These are phyloP conservation scores for Phalanger gymnotis DNA, from an alignment of 2,797 vertebrate species.

Conservation along the genomic window DNA sequence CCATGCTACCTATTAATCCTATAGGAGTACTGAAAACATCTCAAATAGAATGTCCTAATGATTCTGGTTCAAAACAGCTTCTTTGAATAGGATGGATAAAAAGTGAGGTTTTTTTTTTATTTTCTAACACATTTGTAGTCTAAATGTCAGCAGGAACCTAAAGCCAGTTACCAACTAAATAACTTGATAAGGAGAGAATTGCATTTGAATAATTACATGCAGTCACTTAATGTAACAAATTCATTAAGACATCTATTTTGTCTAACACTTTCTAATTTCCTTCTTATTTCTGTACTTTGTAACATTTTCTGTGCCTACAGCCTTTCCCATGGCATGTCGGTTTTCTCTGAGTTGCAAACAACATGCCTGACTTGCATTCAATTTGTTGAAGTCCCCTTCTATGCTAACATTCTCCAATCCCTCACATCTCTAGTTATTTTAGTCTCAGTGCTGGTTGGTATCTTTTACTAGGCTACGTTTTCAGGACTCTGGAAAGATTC, in stretches of 20 bases:
- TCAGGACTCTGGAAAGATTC: background rate
- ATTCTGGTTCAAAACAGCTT: background rate
- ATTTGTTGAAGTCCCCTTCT: background rate
- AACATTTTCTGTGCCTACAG: background rate
- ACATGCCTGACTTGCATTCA: background rate
- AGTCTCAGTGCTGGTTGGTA: background rate
- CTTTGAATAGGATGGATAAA: background rate
- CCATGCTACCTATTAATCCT: background rate
- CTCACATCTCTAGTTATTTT: background rate
- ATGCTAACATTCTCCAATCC: background rate
- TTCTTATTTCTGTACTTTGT: background rate
- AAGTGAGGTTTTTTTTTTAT: background rate
- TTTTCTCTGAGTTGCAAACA: background rate
- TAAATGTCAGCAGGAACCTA: background rate
- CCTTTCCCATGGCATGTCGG: background rate
- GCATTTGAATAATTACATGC: background rate
- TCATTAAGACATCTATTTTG: background rate
- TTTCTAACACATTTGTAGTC: background rate
- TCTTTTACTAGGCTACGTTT: background rate
- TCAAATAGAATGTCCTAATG: background rate
- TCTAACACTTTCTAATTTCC: constrained; percentile 30
- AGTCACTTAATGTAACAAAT: constrained; percentile 3
- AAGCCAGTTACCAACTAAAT: background rate
- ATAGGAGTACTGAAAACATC: background rate
- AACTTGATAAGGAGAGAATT: background rate